Evolutionary conservation across 2,888 invertebrate species (phyloP), one percentile per base, ranked within the genome.

Genomic region (Agriopis marginaria): DNA sequence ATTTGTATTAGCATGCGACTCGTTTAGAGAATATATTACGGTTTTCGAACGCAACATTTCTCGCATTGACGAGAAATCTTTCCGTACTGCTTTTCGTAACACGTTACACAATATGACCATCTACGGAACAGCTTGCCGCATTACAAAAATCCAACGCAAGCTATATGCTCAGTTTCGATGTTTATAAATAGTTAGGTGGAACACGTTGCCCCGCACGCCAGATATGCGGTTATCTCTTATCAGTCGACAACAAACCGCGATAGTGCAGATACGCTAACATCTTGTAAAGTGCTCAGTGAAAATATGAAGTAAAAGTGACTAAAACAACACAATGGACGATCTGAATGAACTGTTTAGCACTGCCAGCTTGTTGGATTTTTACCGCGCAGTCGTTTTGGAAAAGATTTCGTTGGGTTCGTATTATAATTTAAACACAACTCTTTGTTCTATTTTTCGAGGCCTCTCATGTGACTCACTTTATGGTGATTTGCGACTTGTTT

Each of bases 281-380:
- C 68, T 72, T 70, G 50, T 65, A 70, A 60, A 55, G 70, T 72
- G 65, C 64, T 50, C 12, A 55, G 69, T 69, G 49, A 70, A 72
- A 73, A 74, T 68, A 60, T 68, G 63, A 42, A 17, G 50, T 61
- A 40, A 51, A 50, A 61, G 39, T 49, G 66, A 42, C 47, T 67
- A 72, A 51, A 67, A 62, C 62, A 62, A 3, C 39, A 84, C 82
- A 76, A 89, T 89, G 89, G 80, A 85, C 74, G 86, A 87, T 64
- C 77, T 76, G 64, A 81, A 82, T 72, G 83, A 89, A 66, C 75
- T 83, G 62, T 82, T 80, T 64, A 82, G 81, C 76, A 80, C 81
- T 14, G 83, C 82, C 77, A 87, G 77, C 76, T 83, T 89, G n/a
- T 65, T 89, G 40, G 91, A 90, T 45, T 89, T 89, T 75, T 89